phyloP scores from a whole-genome alignment of 2,113 vertebrate genomes.

The Rhabdomys dilectus region DNA sequence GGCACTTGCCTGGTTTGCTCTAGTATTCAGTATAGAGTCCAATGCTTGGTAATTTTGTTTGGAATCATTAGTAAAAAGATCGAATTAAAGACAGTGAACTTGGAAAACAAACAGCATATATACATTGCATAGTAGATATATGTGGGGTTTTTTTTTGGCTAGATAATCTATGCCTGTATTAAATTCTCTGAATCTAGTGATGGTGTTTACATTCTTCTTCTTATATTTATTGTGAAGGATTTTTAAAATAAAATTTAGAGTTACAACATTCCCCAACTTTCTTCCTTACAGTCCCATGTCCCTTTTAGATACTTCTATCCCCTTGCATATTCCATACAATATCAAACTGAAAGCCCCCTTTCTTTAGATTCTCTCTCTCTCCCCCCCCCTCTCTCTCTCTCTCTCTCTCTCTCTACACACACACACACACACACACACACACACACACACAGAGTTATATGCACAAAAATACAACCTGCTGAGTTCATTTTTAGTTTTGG shows the following conservation, averaged over 20 bases:
- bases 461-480: not conserved
- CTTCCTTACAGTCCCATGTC: not conserved
- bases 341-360: not conserved
- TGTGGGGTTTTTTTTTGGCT: not conserved
- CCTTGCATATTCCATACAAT: not conserved
- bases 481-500: not conserved
- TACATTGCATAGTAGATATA: accelerated
- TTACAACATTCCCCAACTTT: not conserved
- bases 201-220: not conserved
- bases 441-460: not conserved
- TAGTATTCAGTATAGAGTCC: not conserved
- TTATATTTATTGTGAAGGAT: not conserved
- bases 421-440: not conserved
- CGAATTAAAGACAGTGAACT: not conserved
- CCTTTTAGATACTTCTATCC: not conserved
- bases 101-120: not conserved
- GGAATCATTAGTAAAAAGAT: not conserved
- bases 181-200: not conserved
- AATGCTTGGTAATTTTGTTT: not conserved
- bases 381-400: too few species aligned
- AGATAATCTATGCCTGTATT: not conserved
- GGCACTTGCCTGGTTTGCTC: not conserved
- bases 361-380: not conserved
- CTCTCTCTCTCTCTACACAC: too few species aligned
- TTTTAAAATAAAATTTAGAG: not conserved